Conservation (phyloP, 2,797 vertebrate genomes). For the Pantherophis alleghaniensis region DNA sequence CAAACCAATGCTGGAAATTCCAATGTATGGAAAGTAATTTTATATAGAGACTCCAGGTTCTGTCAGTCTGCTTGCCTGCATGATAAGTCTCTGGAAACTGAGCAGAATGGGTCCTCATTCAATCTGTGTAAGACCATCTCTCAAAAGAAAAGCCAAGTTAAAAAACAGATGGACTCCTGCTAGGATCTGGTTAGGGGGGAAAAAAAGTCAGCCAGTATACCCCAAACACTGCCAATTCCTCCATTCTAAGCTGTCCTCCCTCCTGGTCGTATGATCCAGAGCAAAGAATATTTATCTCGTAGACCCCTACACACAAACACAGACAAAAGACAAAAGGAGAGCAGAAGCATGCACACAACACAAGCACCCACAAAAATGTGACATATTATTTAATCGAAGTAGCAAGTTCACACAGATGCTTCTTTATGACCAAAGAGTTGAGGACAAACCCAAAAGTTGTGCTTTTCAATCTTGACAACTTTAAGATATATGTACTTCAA, state of each 20-base stretch:
- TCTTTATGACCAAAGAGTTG: background rate
- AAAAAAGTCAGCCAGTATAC: background rate
- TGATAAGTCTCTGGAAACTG: background rate
- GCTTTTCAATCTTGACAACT: background rate
- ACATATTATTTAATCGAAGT: background rate
- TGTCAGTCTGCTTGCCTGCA: background rate
- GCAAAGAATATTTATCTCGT: background rate
- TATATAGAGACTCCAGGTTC: background rate
- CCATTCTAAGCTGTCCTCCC: background rate
- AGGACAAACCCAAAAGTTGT: background rate
- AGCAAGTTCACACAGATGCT: background rate
- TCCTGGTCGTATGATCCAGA: background rate
- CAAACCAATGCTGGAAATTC: background rate
- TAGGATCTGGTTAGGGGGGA: background rate
- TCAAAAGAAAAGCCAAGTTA: background rate
- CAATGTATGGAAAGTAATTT: background rate
- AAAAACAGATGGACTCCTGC: background rate
- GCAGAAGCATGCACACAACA: background rate
- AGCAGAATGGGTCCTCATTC: background rate
- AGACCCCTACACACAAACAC: background rate
- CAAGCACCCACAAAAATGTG: background rate
- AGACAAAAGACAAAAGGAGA: background rate
- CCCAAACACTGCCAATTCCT: background rate
- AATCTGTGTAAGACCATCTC: background rate
- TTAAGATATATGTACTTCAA: background rate